Percentiles rank a stretch among this genome's conserved stretches.
phyloP scores from a whole-genome alignment of 2,797 vertebrate genomes.

The Etheostoma perlongum region DNA sequence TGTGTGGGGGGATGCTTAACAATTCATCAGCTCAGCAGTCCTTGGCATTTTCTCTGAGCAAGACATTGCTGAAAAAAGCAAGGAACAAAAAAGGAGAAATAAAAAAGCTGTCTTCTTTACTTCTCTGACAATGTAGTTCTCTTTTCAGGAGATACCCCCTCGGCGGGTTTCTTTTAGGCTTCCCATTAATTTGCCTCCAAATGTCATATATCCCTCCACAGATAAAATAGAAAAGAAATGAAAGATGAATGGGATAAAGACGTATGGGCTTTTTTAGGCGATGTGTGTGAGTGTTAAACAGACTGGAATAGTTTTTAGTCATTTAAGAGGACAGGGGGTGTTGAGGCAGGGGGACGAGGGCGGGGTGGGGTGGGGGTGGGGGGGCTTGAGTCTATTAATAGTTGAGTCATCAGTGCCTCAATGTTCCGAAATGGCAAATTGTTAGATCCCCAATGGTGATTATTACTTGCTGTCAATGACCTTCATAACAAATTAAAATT shows the following conservation, averaged over 20 bases:
- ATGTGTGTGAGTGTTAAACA: constrained; percentile 48
- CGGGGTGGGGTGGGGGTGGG: constrained; percentile 39
- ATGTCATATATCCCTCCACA: constrained; percentile 69
- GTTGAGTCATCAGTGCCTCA: constrained; percentile 84
- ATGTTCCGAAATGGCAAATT: constrained; percentile 89
- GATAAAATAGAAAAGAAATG: constrained; percentile 44
- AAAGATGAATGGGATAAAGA: constrained; percentile 62
- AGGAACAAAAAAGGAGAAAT: constrained; percentile 46
- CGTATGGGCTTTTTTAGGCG: constrained; percentile 45
- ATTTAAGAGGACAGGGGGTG: constrained; percentile 75
- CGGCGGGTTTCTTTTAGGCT: constrained; percentile 55
- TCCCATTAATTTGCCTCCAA: constrained; percentile 77
- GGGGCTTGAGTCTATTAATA: constrained; percentile 74
- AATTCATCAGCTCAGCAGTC: constrained; percentile 73
- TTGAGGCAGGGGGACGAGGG: constrained; percentile 51
- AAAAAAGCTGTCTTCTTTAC: constrained; percentile 18
- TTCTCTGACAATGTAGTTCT: constrained; percentile 58
- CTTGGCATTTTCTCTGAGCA: constrained; percentile 47
- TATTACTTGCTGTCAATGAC: constrained; percentile 89
- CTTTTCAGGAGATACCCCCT: constrained; percentile 58
- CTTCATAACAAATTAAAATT: constrained; percentile 90
- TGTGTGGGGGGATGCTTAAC: constrained; percentile 48
- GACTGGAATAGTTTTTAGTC: constrained; percentile 76
- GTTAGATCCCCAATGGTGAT: constrained; percentile 87
- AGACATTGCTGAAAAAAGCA: constrained; percentile 52